phyloP scores from a whole-genome alignment of 2,888 invertebrate genomes.

The Apotomis capreana region DNA sequence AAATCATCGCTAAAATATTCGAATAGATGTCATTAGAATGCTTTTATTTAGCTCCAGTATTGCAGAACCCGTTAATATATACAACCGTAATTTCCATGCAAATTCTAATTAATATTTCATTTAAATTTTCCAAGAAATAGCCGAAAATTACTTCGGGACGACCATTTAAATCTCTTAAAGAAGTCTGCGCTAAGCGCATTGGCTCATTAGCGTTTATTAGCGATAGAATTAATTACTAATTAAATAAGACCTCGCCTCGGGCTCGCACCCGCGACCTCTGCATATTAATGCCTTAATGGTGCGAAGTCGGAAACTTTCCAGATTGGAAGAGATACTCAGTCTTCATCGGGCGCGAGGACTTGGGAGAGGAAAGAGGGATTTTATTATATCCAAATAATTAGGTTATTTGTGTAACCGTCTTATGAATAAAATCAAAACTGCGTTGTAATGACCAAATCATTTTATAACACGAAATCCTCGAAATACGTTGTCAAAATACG shows the following conservation, averaged over 20 bases:
- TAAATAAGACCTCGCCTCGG: conserved; percentile 13
- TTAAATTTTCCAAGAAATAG: conserved; percentile 3
- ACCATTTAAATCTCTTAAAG: conserved; percentile 31
- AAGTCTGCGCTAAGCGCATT: conserved; percentile 18
- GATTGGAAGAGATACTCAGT: conserved; percentile 14
- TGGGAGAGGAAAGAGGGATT: not conserved
- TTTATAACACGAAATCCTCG: no score
- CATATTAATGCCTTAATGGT: conserved; percentile 31
- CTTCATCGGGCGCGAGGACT: not conserved
- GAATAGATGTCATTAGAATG: no score
- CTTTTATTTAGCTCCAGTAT: no score
- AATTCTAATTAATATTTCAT: conserved; percentile 11
- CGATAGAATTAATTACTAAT: conserved; percentile 24
- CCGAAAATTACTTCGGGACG: conserved; percentile 22
- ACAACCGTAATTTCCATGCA: conserved; percentile 1
- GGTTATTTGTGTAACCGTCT: no score
- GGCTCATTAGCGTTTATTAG: conserved; percentile 25
- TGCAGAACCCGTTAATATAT: not conserved
- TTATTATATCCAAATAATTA: not conserved
- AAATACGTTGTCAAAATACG: no score
- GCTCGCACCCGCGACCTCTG: conserved; percentile 13
- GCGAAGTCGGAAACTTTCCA: conserved; percentile 15
- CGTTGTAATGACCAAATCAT: no score
- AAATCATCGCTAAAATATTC: no score
- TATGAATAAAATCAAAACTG: no score